phyloP scores from a whole-genome alignment of 2,113 vertebrate genomes.

The Actinemys pallida region DNA sequence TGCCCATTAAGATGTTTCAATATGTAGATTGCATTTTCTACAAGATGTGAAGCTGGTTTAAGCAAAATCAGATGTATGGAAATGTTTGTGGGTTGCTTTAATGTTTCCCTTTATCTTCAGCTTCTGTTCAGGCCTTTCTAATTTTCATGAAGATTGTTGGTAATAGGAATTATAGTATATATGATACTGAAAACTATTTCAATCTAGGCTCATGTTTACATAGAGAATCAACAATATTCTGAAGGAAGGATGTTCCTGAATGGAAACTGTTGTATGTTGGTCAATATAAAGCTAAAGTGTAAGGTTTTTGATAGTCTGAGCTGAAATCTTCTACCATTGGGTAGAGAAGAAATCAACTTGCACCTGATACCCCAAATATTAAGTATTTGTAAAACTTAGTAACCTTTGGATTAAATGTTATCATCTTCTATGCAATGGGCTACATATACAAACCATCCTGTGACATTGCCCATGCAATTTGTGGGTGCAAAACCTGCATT shows the following conservation, averaged over 20 bases:
- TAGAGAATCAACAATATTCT: background rate
- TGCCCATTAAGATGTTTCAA: conserved; percentile 21
- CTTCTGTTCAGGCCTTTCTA: background rate
- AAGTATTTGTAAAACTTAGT: background rate
- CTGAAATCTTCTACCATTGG: background rate
- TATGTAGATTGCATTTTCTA: conserved; percentile 35
- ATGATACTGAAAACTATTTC: background rate
- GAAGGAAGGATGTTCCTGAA: background rate
- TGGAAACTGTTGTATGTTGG: background rate
- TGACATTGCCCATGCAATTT: fast-evolving
- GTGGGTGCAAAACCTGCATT: fast-evolving
- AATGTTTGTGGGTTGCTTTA: background rate
- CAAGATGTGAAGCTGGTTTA: background rate
- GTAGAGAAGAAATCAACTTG: background rate
- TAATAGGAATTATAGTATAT: background rate
- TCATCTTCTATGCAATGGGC: background rate
- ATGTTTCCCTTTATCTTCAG: background rate
- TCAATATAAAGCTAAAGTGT: fast-evolving
- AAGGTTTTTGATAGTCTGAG: background rate
- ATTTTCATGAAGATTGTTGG: background rate
- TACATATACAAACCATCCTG: background rate
- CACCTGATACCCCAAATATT: background rate
- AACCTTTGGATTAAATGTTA: background rate
- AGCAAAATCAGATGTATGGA: conserved; percentile 23
- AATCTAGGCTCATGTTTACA: background rate